phyloP scores from a whole-genome alignment of 30 jellyfish, hydroid and myxozoan species.

The Turritopsis rubra region DNA sequence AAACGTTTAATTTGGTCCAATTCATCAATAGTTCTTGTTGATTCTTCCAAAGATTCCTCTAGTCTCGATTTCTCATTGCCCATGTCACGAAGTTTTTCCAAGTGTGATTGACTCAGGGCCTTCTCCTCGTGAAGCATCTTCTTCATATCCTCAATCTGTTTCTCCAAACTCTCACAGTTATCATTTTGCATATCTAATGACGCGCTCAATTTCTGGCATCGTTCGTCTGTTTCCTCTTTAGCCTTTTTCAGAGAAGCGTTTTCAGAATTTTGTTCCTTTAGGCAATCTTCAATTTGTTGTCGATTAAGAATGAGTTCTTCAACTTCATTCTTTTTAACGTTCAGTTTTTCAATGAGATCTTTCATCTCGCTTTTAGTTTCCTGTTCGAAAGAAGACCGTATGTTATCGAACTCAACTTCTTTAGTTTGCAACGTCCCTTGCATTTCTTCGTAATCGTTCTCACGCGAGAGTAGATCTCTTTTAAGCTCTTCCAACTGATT shows the following conservation, averaged over 20 bases:
- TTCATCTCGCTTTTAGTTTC: not conserved
- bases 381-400: not conserved
- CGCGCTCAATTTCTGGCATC: not conserved
- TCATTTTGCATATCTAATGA: conserved; percentile 4
- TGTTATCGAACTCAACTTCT: conserved; percentile 22
- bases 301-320: not conserved
- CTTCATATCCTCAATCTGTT: not conserved
- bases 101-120: not conserved
- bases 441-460: conserved; percentile 10
- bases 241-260: not conserved
- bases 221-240: not conserved
- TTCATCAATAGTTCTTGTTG: conserved; percentile 35
- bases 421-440: conserved; percentile 31
- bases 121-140: not conserved
- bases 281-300: too few species aligned
- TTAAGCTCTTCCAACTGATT: conserved; percentile 14
- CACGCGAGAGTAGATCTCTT: not conserved
- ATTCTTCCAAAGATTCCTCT: conserved; percentile 24
- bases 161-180: not conserved
- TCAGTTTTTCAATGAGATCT: not conserved
- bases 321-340: not conserved
- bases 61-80: conserved; percentile 2
- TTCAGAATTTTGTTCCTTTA: not conserved
- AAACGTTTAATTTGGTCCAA: not conserved
- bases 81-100: too few species aligned